A percentile compares a stretch with the other conserved stretches of the same genome.
phyloP scores from a whole-genome alignment of 2,888 invertebrate species.

The Drosophila percnosoma region DNA sequence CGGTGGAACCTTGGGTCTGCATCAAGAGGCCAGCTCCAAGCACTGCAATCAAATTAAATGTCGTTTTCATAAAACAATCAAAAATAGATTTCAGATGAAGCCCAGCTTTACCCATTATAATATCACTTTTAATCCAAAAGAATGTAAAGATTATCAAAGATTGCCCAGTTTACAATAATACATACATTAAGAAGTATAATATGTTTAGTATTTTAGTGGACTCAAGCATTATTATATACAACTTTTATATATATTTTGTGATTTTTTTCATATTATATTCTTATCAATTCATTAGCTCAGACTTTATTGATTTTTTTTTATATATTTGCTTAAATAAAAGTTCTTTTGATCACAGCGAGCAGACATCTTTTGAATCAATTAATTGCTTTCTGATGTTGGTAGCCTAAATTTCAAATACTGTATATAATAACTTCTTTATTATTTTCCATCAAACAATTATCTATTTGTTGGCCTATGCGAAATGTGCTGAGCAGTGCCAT shows the following conservation, averaged over 20 bases:
- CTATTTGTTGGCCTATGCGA: slow-evolving; percentile 31
- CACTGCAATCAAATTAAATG: slow-evolving; percentile 22
- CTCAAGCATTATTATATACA: background rate
- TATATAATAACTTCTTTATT: background rate
- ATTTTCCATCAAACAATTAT: slow-evolving; percentile 10
- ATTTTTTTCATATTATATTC: too few species aligned
- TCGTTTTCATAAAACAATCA: background rate
- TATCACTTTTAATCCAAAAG: background rate
- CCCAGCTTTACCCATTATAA: background rate
- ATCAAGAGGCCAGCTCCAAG: slow-evolving; percentile 32
- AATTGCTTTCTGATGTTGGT: background rate
- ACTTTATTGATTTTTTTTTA: background rate
- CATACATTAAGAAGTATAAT: too few species aligned
- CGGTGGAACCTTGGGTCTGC: slow-evolving; percentile 6
- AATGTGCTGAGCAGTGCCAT: slow-evolving; percentile 18
- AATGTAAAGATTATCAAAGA: too few species aligned
- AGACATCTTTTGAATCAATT: background rate
- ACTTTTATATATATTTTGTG: background rate
- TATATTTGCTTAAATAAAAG: background rate
- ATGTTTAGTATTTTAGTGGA: too few species aligned
- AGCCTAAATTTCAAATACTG: slow-evolving; percentile 13
- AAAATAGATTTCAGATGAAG: background rate
- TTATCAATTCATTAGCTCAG: background rate
- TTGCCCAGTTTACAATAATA: too few species aligned
- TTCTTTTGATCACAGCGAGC: background rate